Conservation (phyloP, 2,888 invertebrate species). For the Catotricha subobsoleta region DNA sequence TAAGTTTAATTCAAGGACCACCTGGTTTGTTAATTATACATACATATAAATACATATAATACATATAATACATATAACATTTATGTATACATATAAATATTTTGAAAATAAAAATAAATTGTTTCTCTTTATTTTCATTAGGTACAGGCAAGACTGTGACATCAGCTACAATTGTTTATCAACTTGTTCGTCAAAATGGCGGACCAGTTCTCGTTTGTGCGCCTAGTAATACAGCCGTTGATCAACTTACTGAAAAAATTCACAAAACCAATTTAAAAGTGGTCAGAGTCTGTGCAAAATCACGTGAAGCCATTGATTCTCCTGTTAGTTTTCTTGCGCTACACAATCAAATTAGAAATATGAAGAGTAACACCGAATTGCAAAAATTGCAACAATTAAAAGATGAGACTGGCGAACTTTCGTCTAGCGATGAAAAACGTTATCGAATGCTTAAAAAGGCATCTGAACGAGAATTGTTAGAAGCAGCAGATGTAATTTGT, state of each 20-base stretch:
- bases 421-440: conserved; percentile 86
- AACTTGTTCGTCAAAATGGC: conserved; percentile 84
- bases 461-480: conserved; percentile 78
- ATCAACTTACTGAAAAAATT: conserved; percentile 97
- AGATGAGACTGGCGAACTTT: conserved; percentile 95
- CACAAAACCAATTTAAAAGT: conserved; percentile 88
- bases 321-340: conserved; percentile 91
- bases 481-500: conserved; percentile 96
- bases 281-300: conserved; percentile 92
- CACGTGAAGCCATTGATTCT: conserved; percentile 94
- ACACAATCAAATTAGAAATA: conserved; percentile 90
- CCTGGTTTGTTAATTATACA: conserved; percentile 37
- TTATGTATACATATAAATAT: too few relatives aligned
- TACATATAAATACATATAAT: too few relatives aligned
- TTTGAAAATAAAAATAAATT: too few relatives aligned
- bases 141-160: conserved; percentile 95
- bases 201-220: conserved; percentile 95
- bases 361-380: conserved; percentile 84
- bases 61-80: too few relatives aligned
- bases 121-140: neutral
- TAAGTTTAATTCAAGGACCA: conserved; percentile 93
- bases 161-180: conserved; percentile 97
- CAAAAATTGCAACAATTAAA: conserved; percentile 90
- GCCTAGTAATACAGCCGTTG: conserved; percentile 97
- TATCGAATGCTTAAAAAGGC: conserved; percentile 79